Evolutionary conservation across 2,888 invertebrate species (phyloP).

Genomic region (Saturnia pavonia): DNA sequence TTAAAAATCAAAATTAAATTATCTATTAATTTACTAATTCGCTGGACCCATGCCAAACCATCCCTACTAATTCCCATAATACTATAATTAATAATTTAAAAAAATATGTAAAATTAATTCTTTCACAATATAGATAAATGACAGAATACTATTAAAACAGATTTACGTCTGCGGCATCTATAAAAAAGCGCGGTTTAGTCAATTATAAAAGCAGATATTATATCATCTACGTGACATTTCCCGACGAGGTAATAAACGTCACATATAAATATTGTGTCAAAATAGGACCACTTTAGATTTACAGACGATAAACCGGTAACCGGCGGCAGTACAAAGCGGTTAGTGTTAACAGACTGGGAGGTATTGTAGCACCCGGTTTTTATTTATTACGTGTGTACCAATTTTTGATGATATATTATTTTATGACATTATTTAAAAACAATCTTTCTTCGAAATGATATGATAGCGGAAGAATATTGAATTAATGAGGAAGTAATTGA

Average conservation of each 20-base stretch:
- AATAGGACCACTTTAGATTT: slow-evolving; percentile 20
- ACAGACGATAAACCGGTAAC: slow-evolving; percentile 19
- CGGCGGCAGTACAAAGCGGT: slow-evolving; percentile 2
- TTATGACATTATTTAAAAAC: not conserved
- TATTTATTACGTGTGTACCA: not conserved
- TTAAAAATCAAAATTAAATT: not conserved
- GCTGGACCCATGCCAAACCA: not conserved
- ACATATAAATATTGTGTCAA: slow-evolving; percentile 17
- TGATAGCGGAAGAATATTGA: too few species aligned
- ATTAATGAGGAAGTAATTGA: too few species aligned
- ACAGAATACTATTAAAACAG: not conserved
- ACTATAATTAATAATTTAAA: not conserved
- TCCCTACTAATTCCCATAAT: not conserved
- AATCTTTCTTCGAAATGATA: too few species aligned
- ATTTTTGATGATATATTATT: not conserved
- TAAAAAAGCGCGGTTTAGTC: not conserved
- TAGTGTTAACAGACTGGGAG: slow-evolving; percentile 12
- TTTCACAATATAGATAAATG: not conserved
- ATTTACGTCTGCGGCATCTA: slow-evolving; percentile 5
- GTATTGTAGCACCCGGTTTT: not conserved
- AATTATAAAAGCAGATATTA: slow-evolving; percentile 5
- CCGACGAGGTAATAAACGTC: slow-evolving; percentile 19
- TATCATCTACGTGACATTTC: not conserved
- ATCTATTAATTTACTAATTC: not conserved
- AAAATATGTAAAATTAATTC: not conserved